Evolutionary conservation across 2,113 vertebrate genomes (phyloP).

Genomic region (Oceanites oceanicus): DNA sequence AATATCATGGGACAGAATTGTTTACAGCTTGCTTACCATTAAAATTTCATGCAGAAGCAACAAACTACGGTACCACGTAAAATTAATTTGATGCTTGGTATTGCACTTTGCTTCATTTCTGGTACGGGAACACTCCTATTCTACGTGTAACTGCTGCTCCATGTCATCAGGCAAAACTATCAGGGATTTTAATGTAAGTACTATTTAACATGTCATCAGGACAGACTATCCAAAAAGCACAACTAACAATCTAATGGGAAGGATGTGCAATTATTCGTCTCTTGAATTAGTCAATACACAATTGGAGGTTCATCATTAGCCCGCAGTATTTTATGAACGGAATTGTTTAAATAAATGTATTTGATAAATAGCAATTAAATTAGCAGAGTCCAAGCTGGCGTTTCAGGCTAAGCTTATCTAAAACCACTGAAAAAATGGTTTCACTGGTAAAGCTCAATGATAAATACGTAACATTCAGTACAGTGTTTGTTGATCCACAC

Average conservation of each 20-base stretch:
- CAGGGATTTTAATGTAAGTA: background rate
- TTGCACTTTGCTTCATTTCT: background rate
- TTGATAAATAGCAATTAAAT: background rate
- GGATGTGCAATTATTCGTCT: background rate
- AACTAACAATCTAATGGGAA: background rate
- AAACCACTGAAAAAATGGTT: background rate
- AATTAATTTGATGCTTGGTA: background rate
- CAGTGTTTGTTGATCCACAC: background rate
- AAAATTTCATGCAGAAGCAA: conserved; percentile 8
- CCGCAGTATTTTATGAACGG: background rate
- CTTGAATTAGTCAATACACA: background rate
- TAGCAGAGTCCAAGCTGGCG: background rate
- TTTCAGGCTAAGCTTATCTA: background rate
- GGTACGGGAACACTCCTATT: background rate
- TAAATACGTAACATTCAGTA: background rate
- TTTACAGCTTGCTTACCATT: background rate
- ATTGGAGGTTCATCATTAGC: background rate
- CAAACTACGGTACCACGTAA: background rate
- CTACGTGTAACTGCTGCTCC: background rate
- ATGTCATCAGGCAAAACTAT: background rate
- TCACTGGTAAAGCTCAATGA: background rate
- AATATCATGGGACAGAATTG: background rate
- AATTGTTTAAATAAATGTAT: background rate
- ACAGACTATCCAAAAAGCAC: background rate
- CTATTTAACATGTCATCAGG: background rate